These are phyloP conservation scores for Coptotermes formosanus DNA, from an alignment of 1,140 invertebrate species.

Conservation along the genomic window DNA sequence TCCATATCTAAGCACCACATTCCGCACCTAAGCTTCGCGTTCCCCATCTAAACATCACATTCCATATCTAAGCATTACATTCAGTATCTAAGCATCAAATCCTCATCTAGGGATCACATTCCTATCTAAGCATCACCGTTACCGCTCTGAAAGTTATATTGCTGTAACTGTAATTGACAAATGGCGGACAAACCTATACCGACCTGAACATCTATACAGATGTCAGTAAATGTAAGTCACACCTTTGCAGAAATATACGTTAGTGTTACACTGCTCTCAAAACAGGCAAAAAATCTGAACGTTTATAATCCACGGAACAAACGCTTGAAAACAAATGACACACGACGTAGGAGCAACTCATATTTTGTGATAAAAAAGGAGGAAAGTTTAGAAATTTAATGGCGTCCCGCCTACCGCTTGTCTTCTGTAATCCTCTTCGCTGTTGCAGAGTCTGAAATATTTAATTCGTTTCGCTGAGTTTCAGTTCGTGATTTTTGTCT, in stretches of 20 bases:
- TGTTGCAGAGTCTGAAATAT: neutral
- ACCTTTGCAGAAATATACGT: neutral
- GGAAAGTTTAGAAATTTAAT: neutral
- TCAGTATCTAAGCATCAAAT: no score
- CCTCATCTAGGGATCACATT: no score
- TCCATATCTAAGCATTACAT: no score
- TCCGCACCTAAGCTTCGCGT: no score
- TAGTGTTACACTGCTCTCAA: neutral
- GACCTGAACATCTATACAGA: no score
- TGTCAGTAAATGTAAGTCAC: neutral
- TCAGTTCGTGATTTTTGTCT: neutral
- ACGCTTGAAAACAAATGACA: neutral
- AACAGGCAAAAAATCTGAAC: neutral
- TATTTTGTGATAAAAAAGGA: neutral
- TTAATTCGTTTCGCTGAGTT: slow-evolving; percentile 3
- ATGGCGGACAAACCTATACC: no score
- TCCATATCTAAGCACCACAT: no score
- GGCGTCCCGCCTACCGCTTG: neutral
- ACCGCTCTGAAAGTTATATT: no score
- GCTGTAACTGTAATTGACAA: no score
- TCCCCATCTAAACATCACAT: no score
- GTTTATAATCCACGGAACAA: neutral
- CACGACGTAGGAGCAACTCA: neutral
- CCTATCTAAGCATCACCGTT: no score
- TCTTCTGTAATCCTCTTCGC: neutral